These are phyloP conservation scores for Gymnothorax javanicus DNA, from an alignment of 2,797 vertebrate genomes.

Conservation along the genomic window DNA sequence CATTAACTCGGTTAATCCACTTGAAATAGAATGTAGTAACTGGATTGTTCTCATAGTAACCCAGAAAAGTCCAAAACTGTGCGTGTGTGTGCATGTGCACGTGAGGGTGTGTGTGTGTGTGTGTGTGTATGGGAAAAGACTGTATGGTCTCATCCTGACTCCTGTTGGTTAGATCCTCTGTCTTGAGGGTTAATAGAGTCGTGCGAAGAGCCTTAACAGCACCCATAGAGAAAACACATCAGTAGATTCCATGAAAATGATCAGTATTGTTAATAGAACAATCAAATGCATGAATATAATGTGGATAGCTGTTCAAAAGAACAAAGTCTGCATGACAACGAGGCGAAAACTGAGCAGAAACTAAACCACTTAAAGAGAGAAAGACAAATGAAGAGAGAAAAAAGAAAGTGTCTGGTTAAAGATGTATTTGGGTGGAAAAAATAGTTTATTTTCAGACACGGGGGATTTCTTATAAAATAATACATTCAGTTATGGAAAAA, in stretches of 20 bases:
- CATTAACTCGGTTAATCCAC: too few species aligned
- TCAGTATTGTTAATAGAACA: conserved; percentile 40
- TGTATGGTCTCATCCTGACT: background rate
- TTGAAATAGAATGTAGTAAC: too few species aligned
- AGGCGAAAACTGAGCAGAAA: conserved; percentile 26
- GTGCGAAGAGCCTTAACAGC: conserved; percentile 27
- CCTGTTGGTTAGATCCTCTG: background rate
- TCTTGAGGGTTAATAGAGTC: background rate
- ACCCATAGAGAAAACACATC: conserved; percentile 42
- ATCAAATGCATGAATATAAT: conserved; percentile 44
- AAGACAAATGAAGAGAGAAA: background rate
- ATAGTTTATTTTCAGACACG: conserved; percentile 29
- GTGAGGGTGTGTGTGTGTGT: background rate
- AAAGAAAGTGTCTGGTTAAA: conserved; percentile 17
- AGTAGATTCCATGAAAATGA: conserved; percentile 41
- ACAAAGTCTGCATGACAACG: conserved; percentile 43
- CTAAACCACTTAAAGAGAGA: conserved; percentile 28
- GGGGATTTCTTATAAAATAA: conserved; percentile 37
- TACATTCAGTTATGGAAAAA: conserved; percentile 32
- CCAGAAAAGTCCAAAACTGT: background rate
- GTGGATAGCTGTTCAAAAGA: conserved; percentile 42
- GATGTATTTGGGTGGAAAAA: conserved; percentile 36
- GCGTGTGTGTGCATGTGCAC: background rate
- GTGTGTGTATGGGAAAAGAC: background rate
- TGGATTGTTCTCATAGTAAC: too few species aligned